phyloP scores from a whole-genome alignment of 1,140 invertebrate species.

The Aporrectodea caliginosa region DNA sequence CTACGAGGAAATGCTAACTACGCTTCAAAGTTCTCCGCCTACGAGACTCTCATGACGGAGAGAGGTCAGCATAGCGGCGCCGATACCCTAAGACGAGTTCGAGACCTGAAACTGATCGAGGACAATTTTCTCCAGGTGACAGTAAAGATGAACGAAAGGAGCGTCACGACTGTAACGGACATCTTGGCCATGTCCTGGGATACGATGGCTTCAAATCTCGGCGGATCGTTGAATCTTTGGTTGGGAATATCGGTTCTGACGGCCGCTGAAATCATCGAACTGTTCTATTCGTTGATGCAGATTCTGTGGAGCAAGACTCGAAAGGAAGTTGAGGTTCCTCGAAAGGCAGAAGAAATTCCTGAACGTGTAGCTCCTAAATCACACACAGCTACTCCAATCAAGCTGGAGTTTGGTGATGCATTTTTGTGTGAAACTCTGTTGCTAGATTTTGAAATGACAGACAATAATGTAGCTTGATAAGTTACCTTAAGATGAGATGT shows the following conservation, averaged over 20 bases:
- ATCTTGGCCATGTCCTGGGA: background rate
- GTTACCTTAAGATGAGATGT: no score
- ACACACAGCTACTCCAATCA: no score
- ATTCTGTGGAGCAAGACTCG: background rate
- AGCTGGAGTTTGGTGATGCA: no score
- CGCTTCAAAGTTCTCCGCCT: background rate
- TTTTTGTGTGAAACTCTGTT: no score
- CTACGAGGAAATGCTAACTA: background rate
- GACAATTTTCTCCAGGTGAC: background rate
- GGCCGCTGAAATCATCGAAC: background rate
- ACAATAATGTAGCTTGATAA: no score
- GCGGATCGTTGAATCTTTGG: background rate
- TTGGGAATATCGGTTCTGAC: background rate
- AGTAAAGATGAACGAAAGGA: background rate
- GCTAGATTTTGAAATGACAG: no score
- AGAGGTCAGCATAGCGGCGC: background rate
- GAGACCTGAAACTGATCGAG: background rate
- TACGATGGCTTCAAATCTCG: background rate
- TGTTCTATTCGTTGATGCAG: background rate
- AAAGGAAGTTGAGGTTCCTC: no score
- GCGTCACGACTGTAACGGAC: background rate
- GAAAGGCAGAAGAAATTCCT: no score
- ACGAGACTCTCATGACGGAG: background rate
- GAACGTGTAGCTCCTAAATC: no score
- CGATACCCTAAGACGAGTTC: background rate